phyloP scores from a whole-genome alignment of 2,113 vertebrate genomes.

The Caretta caretta region DNA sequence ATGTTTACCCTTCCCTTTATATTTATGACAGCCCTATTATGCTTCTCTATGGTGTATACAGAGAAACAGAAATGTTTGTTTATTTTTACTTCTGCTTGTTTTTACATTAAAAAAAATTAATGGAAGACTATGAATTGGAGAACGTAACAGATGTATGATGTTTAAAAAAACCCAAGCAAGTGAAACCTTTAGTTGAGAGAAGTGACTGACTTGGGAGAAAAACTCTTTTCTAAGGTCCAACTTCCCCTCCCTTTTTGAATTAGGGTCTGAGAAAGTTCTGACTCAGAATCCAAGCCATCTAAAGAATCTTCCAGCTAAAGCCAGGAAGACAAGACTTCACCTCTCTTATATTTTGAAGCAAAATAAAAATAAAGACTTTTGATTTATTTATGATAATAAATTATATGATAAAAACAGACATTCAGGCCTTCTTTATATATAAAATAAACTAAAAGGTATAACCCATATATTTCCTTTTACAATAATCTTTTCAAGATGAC shows the following conservation, averaged over 20 bases:
- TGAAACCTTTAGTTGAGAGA: not conserved
- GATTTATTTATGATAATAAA: not conserved
- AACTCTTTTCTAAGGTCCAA: not conserved
- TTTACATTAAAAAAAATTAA: not conserved
- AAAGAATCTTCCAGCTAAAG: not conserved
- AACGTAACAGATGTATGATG: conserved; percentile 7
- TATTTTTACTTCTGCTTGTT: not conserved
- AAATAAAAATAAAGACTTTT: not conserved
- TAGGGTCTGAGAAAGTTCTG: conserved; percentile 23
- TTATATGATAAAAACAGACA: not conserved
- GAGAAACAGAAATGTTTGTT: not conserved
- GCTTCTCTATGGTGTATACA: not conserved
- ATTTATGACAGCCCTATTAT: not conserved
- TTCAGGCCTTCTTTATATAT: not conserved
- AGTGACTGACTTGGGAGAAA: not conserved
- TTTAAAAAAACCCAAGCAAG: not conserved
- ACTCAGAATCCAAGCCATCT: not conserved
- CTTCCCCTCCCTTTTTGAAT: conserved; percentile 6
- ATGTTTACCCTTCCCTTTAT: too few species aligned
- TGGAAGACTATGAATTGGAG: not conserved
- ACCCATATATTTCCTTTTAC: not conserved
- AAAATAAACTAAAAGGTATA: not conserved
- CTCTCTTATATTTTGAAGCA: not conserved
- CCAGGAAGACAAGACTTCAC: not conserved
- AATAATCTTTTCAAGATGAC: too few species aligned